Evolutionary conservation across 2,797 vertebrate species (phyloP), one percentile per base, ranked within the genome.

Genomic region (Anas capensis): DNA sequence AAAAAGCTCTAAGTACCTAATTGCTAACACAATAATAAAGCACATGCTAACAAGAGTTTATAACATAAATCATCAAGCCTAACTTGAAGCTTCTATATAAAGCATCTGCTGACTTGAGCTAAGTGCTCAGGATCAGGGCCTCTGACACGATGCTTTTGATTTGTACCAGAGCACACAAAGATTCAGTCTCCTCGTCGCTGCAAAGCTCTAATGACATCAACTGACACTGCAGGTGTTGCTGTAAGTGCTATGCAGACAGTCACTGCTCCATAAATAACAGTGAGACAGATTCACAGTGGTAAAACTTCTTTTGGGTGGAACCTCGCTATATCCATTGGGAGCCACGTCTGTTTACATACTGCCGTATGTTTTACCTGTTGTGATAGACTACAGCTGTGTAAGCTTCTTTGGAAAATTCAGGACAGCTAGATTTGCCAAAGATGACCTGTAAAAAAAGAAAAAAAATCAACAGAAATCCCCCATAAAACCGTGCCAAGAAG

Each of bases 391-490:
- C 99, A 58, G 99, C 98, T 80, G 99, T 99, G 96, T 99, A 99
- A 5, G 99, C 99, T 96, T 99, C 99, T 97, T 99, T 99, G 93
- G 98, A 97, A 97, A 99, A 99, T 96, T 99, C 99, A 83, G 98
- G 98, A 98, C 99, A 99, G 97, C 99, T 99, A 96, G 99, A 99
- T 97, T 99, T 99, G 82, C 99, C 99, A 98, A 99, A 99, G 96
- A 99, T 99, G 93, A 99, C 99, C 99, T 99, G 93, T 38, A 95
- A 95, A 95, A 95, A 96, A 84, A 36, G 2, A 38, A 15, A 11
- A 23, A 38, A 57, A 72, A 51, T 14, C 0, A 29, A 54, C 4
- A 87, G 20, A 46, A 92, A 26, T 3, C 0, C 4, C n/a, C 23
- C 54, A 5, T 61, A 58, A 88, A 88, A 79, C 21, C 5, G 9